Evolutionary conservation across 1,140 invertebrate genomes (phyloP), one percentile per base, ranked within the genome.

Genomic region (Amyelois transitella): DNA sequence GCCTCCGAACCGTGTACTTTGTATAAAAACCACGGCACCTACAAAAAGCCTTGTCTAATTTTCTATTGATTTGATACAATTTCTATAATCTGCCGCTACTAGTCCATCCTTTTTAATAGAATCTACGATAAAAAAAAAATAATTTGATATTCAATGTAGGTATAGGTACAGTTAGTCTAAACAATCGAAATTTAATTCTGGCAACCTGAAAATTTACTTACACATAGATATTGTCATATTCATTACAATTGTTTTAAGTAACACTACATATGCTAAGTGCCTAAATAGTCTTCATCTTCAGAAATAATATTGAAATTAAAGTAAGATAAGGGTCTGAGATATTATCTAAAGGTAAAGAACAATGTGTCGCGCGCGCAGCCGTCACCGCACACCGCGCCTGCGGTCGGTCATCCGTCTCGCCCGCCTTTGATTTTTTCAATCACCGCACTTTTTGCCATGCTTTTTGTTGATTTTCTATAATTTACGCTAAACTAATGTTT

Each of bases 401-500:
- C 62, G 51, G 49, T 60, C 19, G 19, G 25, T 17, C n/a, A 19
- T 43, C 72, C 72, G 70, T 65, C 6, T 2, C n/a, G 8, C 70
- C 69, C 66, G 69, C 69, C 72, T 73, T 38, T 50, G 51, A 51
- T 53, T 69, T 72, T 77, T 75, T 72, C 66, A 65, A 68, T 51
- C 57, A 55, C 60, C 53, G 48, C 56, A 32, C 64, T 85, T 86
- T 87, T 87, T 81, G 65, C 59, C 43, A 19, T 18, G 28, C 43
- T 86, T 86, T 87, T 87, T 85, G 77, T 85, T 76, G 66, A 66
- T 81, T 85, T 83, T 82, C 72, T 73, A 75, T 86, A 88, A 88
- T 86, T 82, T 85, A 75, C 75, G 75, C 77, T 83, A 86, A 88
- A 85, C 85, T 81, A 88, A 85, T 88, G 85, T 88, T 88, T 88